Base-by-base conservation (phyloP, 1,140 invertebrate species). In the Triops cancriformis region DNA sequence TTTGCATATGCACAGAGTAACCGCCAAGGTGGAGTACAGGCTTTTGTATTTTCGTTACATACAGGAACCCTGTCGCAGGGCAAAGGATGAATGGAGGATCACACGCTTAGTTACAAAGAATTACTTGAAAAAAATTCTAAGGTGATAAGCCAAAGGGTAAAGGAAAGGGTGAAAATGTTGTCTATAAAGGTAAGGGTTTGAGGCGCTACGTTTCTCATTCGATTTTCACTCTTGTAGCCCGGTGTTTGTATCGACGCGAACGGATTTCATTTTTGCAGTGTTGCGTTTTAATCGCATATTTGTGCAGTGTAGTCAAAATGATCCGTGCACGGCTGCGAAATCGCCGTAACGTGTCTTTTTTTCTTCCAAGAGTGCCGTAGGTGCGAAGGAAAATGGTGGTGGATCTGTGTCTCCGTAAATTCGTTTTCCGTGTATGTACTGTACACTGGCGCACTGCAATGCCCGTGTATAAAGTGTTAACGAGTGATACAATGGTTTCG, bases 1-100 rank as follows among this genome's bases (percentile, higher is more conserved):
- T 64, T 64, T 64, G 51, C 51, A 64, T 64, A 64, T 64, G 51
- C 51, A 64, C 51, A 64, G 51, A 64, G n/a, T n/a, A 64, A 64
- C 51, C 51, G 14, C 23, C n/a, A 23, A 64, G 51, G 51, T 37
- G 31, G 31, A 37, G 7, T 64, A 64, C 23, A 64, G 18, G 51
- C 51, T 64, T 7, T 23, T 23, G 7, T 64, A 23, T 23, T n/a
- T 64, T 23, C 11, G 18, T 18, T 23, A 9, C 14, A 6, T 64
- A 64, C 51, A 64, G 23, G 51, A 64, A 64, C 51, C 14, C 23
- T 64, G 14, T 64, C 3, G 5, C 14, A 64, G 51, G 51, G 18
- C 51, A 64, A 64, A 23, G 51, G 14, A 23, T 64, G 51, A 64
- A 64, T 18, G 18, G 2, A 64, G 51, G 51, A n/a, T 64, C 51